A percentile compares a stretch with the other conserved stretches of the same genome.
Evolutionary conservation across 1,140 invertebrate species (phyloP).

Genomic region (Drosophila setifemur): DNA sequence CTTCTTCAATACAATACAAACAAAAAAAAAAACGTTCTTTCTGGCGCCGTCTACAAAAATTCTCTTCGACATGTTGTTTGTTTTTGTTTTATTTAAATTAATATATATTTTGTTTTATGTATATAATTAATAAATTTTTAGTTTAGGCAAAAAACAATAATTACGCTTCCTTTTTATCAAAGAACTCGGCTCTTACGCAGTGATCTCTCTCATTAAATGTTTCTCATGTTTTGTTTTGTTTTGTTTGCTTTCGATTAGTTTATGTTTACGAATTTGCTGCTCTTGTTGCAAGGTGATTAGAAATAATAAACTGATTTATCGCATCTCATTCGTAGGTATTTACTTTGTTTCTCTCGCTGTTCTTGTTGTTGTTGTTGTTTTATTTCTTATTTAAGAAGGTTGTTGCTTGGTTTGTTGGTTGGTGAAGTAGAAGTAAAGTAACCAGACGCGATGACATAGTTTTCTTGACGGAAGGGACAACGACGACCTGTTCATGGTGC

Average conservation of each 20-base stretch:
- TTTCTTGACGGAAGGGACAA: conserved; percentile 74
- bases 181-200: conserved; percentile 5
- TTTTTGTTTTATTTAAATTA: conserved; percentile 73
- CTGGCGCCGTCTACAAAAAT: conserved; percentile 43
- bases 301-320: conserved; percentile 36
- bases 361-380: conserved; percentile 49
- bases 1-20: conserved; percentile 51
- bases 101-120: conserved; percentile 67
- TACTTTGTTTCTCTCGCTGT: conserved; percentile 21
- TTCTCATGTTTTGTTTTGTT: conserved; percentile 23
- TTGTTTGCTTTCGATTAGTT: conserved; percentile 35
- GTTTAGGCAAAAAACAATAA: conserved; percentile 77
- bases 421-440: conserved; percentile 43
- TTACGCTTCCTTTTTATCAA: conserved; percentile 45
- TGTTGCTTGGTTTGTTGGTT: conserved; percentile 18
- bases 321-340: conserved; percentile 19
- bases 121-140: conserved; percentile 76
- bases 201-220: conserved; percentile 11
- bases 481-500: conserved; percentile 51
- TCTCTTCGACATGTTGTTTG: conserved; percentile 40
- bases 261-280: conserved; percentile 26
- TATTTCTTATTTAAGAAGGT: conserved; percentile 72
- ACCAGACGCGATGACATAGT: conserved; percentile 70
- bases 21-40: conserved; percentile 9
- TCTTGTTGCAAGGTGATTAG: conserved; percentile 1